Conservation (phyloP, 2,888 invertebrate species). For the Macaria liturata region DNA sequence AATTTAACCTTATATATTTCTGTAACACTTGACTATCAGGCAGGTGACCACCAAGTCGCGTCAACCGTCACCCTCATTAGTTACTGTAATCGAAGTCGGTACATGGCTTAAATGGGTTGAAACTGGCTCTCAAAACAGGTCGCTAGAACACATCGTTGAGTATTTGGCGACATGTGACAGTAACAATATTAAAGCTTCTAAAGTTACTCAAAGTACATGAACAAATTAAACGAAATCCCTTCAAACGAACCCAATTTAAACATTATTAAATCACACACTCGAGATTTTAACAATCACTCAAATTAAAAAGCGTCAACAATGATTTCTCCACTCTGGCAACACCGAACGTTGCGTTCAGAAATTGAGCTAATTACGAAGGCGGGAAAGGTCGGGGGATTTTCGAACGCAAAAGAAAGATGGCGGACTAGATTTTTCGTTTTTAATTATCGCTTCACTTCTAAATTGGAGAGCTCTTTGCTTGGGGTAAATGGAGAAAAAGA, state of each 20-base stretch:
- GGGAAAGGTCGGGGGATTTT: constrained; percentile 52
- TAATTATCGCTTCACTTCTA: constrained; percentile 56
- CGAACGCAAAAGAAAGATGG: constrained; percentile 59
- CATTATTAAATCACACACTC: constrained; percentile 13
- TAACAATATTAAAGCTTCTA: too few species aligned
- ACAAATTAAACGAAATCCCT: neutral
- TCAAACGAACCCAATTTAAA: neutral
- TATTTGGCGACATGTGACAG: too few species aligned
- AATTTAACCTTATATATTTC: too few species aligned
- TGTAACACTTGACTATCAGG: too few species aligned
- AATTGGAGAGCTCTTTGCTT: constrained; percentile 46
- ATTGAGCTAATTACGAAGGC: constrained; percentile 69
- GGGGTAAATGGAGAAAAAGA: constrained; percentile 35
- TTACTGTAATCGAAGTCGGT: too few species aligned
- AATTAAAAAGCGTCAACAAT: constrained; percentile 27
- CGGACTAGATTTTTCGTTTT: constrained; percentile 54
- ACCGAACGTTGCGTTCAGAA: constrained; percentile 56
- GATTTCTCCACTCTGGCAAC: constrained; percentile 53
- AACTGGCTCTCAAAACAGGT: too few species aligned
- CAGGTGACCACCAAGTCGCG: too few species aligned
- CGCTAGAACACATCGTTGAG: too few species aligned
- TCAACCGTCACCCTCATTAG: too few species aligned
- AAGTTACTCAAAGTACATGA: too few species aligned
- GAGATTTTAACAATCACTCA: constrained; percentile 36
- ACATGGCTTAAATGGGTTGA: too few species aligned